Base-by-base conservation (phyloP, 1,140 invertebrate species). In the Pristionchus pacificus region DNA sequence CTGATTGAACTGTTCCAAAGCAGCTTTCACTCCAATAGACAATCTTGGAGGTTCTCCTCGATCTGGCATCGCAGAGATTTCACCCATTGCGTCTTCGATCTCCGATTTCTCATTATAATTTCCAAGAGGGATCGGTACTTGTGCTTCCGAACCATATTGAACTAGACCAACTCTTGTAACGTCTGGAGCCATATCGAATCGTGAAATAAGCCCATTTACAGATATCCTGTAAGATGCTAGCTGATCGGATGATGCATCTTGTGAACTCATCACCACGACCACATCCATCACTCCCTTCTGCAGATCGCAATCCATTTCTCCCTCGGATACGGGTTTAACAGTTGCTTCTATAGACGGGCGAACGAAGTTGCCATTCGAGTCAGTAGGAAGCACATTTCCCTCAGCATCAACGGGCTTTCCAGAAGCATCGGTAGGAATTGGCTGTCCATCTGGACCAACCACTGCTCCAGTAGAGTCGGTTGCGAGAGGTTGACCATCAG, bases 41-140 rank as follows among this genome's bases (percentile, higher is more conserved):
- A 65, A 27, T 29, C 71, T 19, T 38, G 77, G 68, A 14, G 77
- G 74, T 58, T 55, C 60, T 63, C 70, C 74, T 25, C 72, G 27
- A 6, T 29, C 59, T 70, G 76, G 55, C 28, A 58, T 58, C n/a
- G 64, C 24, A 14, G 60, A 28, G n/a, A 68, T 32, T 13, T 32
- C 33, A 27, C 31, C 61, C 1, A 77, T 31, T n/a, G 71, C 60
- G 10, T 33, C 30, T 10, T 30, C 61, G 13, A 78, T 29, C 58
- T 77, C 71, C 25, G 63, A 6, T 30, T 74, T 75, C 31, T 80
- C 79, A 38, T 80, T 74, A 65, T 80, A 80, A 24, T 78, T 77
- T 59, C 79, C 79, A 13, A 80, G 70, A 32, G 71, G 69, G 19
- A 80, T 68, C 55, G 78, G 78, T 19, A 80, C 72, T n/a, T 62